These are phyloP conservation scores for Nannoperca obscura DNA, from an alignment of 2,797 vertebrate genomes.

Conservation along the genomic window DNA sequence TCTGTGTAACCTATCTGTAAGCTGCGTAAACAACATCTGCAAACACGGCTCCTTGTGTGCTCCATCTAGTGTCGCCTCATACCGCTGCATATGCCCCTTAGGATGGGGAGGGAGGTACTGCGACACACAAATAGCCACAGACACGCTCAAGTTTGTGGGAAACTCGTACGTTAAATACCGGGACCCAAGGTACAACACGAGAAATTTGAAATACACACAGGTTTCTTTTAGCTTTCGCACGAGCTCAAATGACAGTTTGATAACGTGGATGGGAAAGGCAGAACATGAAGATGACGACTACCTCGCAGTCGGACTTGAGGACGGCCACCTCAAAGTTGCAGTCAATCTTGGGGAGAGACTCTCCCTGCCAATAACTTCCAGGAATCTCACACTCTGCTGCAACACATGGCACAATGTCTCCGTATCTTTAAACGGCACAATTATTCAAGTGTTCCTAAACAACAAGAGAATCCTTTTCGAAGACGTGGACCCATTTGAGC, in stretches of 20 bases:
- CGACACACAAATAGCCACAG: conserved; percentile 74
- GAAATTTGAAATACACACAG: conserved; percentile 83
- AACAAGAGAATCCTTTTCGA: conserved; percentile 80
- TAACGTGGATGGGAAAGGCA: conserved; percentile 89
- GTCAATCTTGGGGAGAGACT: conserved; percentile 90
- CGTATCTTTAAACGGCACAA: conserved; percentile 85
- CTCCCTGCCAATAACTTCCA: conserved; percentile 76
- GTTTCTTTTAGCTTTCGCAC: conserved; percentile 87
- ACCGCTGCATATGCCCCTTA: conserved; percentile 86
- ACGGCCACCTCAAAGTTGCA: conserved; percentile 84
- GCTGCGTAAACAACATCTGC: conserved; percentile 84
- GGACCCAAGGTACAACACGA: conserved; percentile 82
- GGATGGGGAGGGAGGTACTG: conserved; percentile 88
- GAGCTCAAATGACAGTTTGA: conserved; percentile 80
- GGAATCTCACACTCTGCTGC: conserved; percentile 78
- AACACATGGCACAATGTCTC: conserved; percentile 84
- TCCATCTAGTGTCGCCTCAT: conserved; percentile 75
- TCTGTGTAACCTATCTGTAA: conserved; percentile 83
- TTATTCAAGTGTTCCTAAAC: conserved; percentile 85
- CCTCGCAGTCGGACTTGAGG: conserved; percentile 88
- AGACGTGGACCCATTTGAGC: conserved; percentile 88
- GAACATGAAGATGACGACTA: conserved; percentile 89
- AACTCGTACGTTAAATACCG: conserved; percentile 89
- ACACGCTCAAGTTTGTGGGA: conserved; percentile 82
- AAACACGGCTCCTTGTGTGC: conserved; percentile 82